These are phyloP conservation scores for Ellobium chinense DNA, from an alignment of 2,888 invertebrate species.

Conservation along the genomic window DNA sequence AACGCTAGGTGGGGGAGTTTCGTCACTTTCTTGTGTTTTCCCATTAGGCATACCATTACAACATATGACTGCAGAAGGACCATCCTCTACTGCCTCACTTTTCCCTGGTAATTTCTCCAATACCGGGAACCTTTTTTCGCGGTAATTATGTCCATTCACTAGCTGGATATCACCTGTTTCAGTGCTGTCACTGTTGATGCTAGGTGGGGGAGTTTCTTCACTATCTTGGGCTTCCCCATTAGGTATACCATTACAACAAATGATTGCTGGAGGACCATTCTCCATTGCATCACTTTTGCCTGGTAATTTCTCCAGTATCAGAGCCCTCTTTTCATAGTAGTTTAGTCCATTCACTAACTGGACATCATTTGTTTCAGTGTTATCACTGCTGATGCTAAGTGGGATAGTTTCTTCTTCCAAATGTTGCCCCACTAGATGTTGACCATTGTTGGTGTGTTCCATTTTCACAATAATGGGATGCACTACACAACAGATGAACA, in stretches of 20 bases:
- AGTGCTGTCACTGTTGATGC: not conserved
- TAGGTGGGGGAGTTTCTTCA: not conserved
- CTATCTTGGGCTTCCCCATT: not conserved
- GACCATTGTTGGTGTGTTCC: too few relatives aligned
- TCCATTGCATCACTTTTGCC: not conserved
- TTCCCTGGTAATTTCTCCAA: not conserved
- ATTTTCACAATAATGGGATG: too few relatives aligned
- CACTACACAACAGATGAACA: not conserved
- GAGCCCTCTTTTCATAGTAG: not conserved
- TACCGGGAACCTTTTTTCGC: not conserved
- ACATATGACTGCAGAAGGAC: not conserved
- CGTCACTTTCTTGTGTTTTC: not conserved
- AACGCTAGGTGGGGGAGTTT: not conserved
- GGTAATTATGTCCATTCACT: too few relatives aligned
- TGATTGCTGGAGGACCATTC: not conserved
- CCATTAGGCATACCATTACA: not conserved
- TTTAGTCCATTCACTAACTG: not conserved
- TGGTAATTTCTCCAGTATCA: not conserved
- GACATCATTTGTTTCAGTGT: not conserved
- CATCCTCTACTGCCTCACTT: not conserved
- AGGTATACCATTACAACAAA: not conserved
- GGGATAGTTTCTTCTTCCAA: not conserved
- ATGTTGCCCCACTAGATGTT: not conserved
- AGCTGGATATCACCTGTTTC: too few relatives aligned
- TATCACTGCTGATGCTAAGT: not conserved